Evolutionary conservation across 2,888 invertebrate genomes (phyloP), one percentile per base, ranked within the genome.

Genomic region (Leptodirus hochenwartii): DNA sequence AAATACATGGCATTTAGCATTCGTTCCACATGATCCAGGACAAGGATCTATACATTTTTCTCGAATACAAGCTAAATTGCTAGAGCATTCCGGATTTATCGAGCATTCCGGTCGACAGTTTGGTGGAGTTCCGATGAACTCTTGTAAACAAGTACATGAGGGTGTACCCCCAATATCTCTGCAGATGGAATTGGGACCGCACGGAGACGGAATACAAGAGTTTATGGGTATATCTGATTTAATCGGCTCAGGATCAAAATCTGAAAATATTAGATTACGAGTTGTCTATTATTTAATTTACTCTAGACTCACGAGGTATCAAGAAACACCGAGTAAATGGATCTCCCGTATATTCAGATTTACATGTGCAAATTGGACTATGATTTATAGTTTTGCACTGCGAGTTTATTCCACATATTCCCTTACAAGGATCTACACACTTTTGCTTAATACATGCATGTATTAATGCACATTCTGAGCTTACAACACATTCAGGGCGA

Each of bases 41-140:
- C 81, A 80, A 2, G 80, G 79, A 51, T 80, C 69, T 27, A 62
- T 54, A 51, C 80, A 80, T 47, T 69, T 72, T 44, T 72, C 67
- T 48, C 66, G 71, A 25, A 70, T 69, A 44, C 79, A 79, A 8
- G 78, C 76, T 43, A 64, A 58, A 37, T 70, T 69, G 41, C 66
- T 69, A 4, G 69, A 51, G 48, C 79, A 80, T 47, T 78, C 77
- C 1, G 73, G 63, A 47, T 72, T 75, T 35, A 74, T 65, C 15
- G 66, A 63, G 47, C 81, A 81, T 51, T 80, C 80, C 3, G 79
- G 79, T 15, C 73, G 62, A 48, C 79, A 79, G 44, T 73, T 69
- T 29, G 77, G 73, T 27, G 80, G 77, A 39, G 69, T 67, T 25
- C 80, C 81, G 34, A 65, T 62, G 46, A 71, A 80, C 43, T 66